phyloP scores from a whole-genome alignment of 1,140 invertebrate species.

The Drosophila triauraria region DNA sequence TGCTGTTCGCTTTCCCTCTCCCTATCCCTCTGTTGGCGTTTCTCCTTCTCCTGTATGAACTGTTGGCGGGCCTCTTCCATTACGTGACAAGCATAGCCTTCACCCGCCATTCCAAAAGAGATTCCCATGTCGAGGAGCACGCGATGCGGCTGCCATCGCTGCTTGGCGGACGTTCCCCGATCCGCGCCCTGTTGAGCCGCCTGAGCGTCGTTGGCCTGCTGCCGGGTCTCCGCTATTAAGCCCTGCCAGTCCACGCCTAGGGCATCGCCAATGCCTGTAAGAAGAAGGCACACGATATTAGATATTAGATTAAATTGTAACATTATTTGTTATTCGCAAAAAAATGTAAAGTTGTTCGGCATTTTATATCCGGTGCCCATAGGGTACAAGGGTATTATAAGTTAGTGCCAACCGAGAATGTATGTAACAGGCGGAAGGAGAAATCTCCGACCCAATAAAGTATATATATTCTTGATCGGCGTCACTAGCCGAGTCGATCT shows the following conservation, averaged over 20 bases:
- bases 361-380: no score
- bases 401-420: no score
- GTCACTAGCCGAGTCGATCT: no score
- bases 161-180: slow-evolving; percentile 87
- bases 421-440: no score
- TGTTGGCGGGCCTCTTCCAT: slow-evolving; percentile 72
- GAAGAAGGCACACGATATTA: neutral
- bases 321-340: no score
- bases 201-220: slow-evolving; percentile 85
- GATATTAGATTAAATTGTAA: no score
- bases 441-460: no score
- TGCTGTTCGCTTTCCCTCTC: slow-evolving; percentile 42
- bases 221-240: slow-evolving; percentile 91
- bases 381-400: no score
- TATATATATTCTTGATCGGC: no score
- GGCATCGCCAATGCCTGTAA: slow-evolving; percentile 91
- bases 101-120: slow-evolving; percentile 89
- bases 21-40: slow-evolving; percentile 22
- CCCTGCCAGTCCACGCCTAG: slow-evolving; percentile 97
- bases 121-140: slow-evolving; percentile 90
- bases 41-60: slow-evolving; percentile 60
- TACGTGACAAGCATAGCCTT: slow-evolving; percentile 88
- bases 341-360: no score
- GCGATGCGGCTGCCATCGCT: slow-evolving; percentile 91
- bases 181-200: slow-evolving; percentile 78